A percentile compares a stretch with the other conserved stretches of the same genome.
Evolutionary conservation across 2,797 vertebrate genomes (phyloP).

Genomic region (Gila robusta): DNA sequence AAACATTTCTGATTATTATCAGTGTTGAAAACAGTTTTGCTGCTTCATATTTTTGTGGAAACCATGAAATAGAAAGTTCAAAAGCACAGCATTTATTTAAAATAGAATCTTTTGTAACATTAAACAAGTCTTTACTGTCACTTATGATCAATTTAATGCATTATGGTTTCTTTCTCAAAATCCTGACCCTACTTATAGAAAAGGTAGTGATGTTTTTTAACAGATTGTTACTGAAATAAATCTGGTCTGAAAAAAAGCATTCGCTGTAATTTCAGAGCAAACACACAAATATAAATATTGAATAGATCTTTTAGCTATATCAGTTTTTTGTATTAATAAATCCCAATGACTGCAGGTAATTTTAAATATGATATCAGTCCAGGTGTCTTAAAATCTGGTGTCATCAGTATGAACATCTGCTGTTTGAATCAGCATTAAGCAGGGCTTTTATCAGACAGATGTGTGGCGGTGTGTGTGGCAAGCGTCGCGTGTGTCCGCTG

Average conservation of each 20-base stretch:
- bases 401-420: constrained; percentile 3
- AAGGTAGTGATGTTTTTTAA: not conserved
- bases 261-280: not conserved
- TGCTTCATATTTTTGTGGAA: not conserved
- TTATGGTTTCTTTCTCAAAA: not conserved
- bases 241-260: not conserved
- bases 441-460: not conserved
- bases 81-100: not conserved
- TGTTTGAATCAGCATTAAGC: not conserved
- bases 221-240: not conserved
- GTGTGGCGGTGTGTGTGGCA: not conserved
- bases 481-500: constrained; percentile 10
- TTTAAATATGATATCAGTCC: not conserved
- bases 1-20: not conserved
- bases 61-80: not conserved
- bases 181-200: not conserved
- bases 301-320: not conserved
- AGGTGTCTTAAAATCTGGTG: constrained; percentile 2
- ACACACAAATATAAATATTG: not conserved
- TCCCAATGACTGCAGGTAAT: not conserved
- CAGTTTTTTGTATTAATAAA: not conserved
- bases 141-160: not conserved
- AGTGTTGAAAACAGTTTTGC: too few relatives aligned
- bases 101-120: not conserved
- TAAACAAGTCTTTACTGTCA: not conserved